Evolutionary conservation across 2,113 vertebrate genomes (phyloP), one percentile per base, ranked within the genome.

Genomic region (Callithrix jacchus): DNA sequence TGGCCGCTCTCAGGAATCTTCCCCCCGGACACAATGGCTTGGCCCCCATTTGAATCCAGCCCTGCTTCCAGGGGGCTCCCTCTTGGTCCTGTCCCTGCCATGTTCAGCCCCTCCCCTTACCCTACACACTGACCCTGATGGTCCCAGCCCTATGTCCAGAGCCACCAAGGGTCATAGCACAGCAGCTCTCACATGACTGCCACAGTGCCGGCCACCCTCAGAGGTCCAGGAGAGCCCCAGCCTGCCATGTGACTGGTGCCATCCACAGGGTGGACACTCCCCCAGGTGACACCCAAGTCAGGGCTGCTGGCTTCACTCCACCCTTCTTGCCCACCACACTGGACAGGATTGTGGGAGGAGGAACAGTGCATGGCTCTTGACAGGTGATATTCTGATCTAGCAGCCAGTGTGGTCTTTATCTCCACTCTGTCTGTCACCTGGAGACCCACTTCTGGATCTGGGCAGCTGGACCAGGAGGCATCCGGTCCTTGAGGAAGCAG

Each of bases 101-200:
- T 58, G 49, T 40, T 77, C 0, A 30, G n/a, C 9, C 45, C 30
- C 32, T 6, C 30, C 37, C 21, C 16, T 21, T 3, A 64, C 37
- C 17, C 7, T 2, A 47, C 84, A 35, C 0, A 0, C 17, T 54
- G 10, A 17, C 68, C 32, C 45, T 2, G 11, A n/a, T 0, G 6
- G 64, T n/a, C 56, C 25, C 32, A 27, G 66, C 7, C 52, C 80
- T 18, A 49, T 17, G 58, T 20, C 61, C 64, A 21, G 3, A 54
- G 84, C 32, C 70, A 52, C 35, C 18, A 2, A 7, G 45, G 13
- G 20, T 13, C 14, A 0, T 1, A 27, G 82, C 32, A 8, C 3
- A 11, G 81, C 30, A 5, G 64, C 14, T 1, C 40, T 37, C 6
- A 18, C 8, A 0, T 1, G 10, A 40, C 45, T 18, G 1, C 1